Conservation (phyloP, 2,888 invertebrate genomes). For the Rhabditoides inermis region DNA sequence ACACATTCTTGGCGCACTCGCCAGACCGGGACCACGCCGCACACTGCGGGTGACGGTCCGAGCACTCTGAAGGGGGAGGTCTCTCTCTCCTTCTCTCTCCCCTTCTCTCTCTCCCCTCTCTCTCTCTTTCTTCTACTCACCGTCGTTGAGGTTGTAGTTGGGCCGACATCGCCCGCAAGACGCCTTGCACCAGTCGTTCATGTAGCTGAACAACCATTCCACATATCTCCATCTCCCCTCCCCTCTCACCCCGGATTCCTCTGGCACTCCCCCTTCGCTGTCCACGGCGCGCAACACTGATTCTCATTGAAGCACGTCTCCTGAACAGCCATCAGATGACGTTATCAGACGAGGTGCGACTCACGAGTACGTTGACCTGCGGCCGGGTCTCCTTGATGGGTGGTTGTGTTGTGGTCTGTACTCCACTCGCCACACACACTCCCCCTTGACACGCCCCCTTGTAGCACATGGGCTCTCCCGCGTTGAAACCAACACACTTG, state of each 20-base stretch:
- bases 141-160: conserved; percentile 19
- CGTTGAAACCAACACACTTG: conserved; percentile 32
- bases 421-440: conserved; percentile 27
- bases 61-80: conserved; percentile 16
- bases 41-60: conserved; percentile 28
- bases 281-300: conserved; percentile 41
- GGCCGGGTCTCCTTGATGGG: no score
- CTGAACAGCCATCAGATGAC: conserved; percentile 2
- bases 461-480: conserved; percentile 37
- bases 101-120: background rate
- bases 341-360: background rate
- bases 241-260: conserved; percentile 34
- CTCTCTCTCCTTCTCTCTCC: background rate
- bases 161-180: conserved; percentile 33
- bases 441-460: conserved; percentile 37
- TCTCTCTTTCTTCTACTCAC: conserved; percentile 5
- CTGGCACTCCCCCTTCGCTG: conserved; percentile 33
- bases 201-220: no score
- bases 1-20: conserved; percentile 37
- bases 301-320: conserved; percentile 43
- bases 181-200: conserved; percentile 37
- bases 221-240: conserved; percentile 15
- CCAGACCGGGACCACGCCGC: conserved; percentile 22
- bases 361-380: background rate
- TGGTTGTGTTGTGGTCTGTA: background rate